Evolutionary conservation across 2,888 invertebrate genomes (phyloP), one percentile per base, ranked within the genome.

Genomic region (Nomada flava): DNA sequence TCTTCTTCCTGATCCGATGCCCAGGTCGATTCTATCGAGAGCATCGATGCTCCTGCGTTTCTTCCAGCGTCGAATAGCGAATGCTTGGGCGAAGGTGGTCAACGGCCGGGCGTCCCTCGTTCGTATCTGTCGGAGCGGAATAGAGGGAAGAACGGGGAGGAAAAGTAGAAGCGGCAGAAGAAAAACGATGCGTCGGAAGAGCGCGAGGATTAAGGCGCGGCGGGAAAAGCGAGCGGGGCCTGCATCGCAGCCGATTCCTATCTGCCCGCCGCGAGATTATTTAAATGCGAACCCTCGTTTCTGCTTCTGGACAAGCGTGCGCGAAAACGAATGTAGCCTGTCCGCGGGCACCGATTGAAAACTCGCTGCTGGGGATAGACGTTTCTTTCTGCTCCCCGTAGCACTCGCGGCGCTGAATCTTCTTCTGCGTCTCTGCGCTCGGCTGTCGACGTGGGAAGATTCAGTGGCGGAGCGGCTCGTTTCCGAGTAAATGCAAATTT

Each of bases 171-270:
- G 71, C 42, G 44, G 47, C 62, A 60, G 60, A 65, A 73, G 82
- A 70, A 86, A 84, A 86, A 78, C 72, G 79, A 78, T 67, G 71
- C 71, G 76, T 85, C 72, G 75, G 70, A 69, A 74, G 75, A 64
- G 75, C 57, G 23, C 68, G 70, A 60, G 72, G 74, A 80, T 86
- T 74, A 78, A 71, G 65, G 60, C 18, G 44, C 4, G 2, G 2
- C 29, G n/a, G 47, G 63, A 44, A 70, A 62, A 74, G 57, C 42
- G 23, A 15, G 20, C 4, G 15, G 5, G 42, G 59, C 52, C 42
- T 18, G 62, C 55, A 47, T 26, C 64, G 23, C 11, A 42, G 2
- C 13, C 77, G 52, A 50, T 79, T 26, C 65, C 57, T 70, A 50
- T 55, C 80, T 44, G 44, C 53, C 13, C 44, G 47, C 50, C 44